Evolutionary conservation across 2,113 vertebrate genomes (phyloP), one percentile per base, ranked within the genome.

Genomic region (Sebastes schlegelii): DNA sequence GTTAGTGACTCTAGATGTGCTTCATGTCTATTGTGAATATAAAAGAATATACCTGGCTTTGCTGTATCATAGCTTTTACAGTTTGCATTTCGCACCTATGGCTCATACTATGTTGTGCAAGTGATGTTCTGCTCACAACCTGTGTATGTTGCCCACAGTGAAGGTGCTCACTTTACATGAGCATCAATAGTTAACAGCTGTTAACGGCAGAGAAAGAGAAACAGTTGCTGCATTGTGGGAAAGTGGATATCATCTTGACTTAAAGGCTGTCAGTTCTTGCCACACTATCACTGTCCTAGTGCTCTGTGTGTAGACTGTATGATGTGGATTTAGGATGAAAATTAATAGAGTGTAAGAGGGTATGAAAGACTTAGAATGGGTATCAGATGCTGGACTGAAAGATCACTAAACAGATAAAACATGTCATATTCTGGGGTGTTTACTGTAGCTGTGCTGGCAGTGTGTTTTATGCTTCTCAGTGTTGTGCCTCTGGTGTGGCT

Each of bases 1-100:
- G 87, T 84, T 87, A 84, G 49, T 78, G 64, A 82, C 55, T 80
- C 64, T 79, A 77, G 34, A 77, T 92, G 90, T 93, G 93, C 90
- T 92, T 90, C 3, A 73, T 72, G 73, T 90, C 21, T 80, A 55
- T 4, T 67, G 46, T 78, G 42, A 79, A n/a, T 80, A 62, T 34
- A 66, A 80, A 83, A 34, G 12, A 82, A 71, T 46, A 46, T n/a
- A 83, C 67, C 74, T 87, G 77, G 43, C 48, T 75, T 88, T 78
- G 80, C 52, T 85, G 40, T 62, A 46, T 73, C n/a, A 3, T 26
- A 48, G 19, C 19, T 64, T 86, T 34, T 74, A 88, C 49, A 71
- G 16, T 55, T 61, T 62, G 51, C 9, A 67, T 4, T 65, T 79
- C 2, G 67, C 61, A 43, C n/a, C 8, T 77, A 88, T 90, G 84